Evolutionary conservation across 2,797 vertebrate species (phyloP).

Genomic region (Tokudaia muenninki): DNA sequence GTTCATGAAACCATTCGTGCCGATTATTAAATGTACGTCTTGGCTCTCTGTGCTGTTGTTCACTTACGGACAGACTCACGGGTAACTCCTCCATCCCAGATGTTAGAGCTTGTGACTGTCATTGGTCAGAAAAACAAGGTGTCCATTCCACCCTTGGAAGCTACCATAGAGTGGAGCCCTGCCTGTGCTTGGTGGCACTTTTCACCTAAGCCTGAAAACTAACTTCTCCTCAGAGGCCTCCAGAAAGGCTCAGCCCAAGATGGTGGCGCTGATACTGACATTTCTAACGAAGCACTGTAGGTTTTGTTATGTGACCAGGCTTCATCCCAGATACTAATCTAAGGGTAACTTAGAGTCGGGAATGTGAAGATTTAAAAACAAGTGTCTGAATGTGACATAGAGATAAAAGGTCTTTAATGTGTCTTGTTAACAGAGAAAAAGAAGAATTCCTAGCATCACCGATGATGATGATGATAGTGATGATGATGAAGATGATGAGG

Average conservation of each 20-base stretch:
- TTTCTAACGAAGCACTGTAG: not conserved
- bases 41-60: not conserved
- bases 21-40: not conserved
- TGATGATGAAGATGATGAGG: too few relatives aligned
- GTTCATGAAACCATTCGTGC: not conserved
- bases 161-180: not conserved
- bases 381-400: not conserved
- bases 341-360: not conserved
- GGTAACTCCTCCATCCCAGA: not conserved
- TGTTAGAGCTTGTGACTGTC: not conserved
- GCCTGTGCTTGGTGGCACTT: not conserved
- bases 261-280: not conserved
- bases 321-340: not conserved
- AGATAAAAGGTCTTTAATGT: not conserved
- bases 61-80: not conserved
- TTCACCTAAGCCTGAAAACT: not conserved
- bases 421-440: not conserved
- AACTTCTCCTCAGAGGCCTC: not conserved
- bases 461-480: not conserved
- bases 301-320: not conserved
- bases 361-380: conserved; percentile 4
- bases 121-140: not conserved
- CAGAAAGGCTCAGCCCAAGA: not conserved
- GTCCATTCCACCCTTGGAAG: not conserved
- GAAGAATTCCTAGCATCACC: not conserved